Base-by-base conservation (phyloP, 2,113 vertebrate genomes). In the Sander lucioperca region DNA sequence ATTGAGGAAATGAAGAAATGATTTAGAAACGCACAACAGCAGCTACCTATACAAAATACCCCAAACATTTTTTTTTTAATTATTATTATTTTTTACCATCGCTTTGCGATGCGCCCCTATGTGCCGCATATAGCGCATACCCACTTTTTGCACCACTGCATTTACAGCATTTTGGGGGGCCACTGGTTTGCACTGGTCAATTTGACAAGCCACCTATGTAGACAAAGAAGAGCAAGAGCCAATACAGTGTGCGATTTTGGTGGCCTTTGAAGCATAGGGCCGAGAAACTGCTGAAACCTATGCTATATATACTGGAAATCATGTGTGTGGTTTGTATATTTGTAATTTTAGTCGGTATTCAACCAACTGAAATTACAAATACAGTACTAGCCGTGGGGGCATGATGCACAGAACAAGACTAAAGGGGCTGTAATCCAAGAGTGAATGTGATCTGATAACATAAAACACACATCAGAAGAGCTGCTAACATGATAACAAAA, bases 401-500 rank as follows among this genome's bases (percentile, higher is more conserved):
- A 11, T 62, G n/a, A 77, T 23, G 63, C 66, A 63, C 51, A 63
- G 66, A 71, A 63, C 27, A 65, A 58, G 36, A 73, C 48, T 23
- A 59, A 11, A 5, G 27, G 0, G 50, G 39, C 23, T 45, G 25
- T 58, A 82, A 68, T 71, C 23, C 11, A 4, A 16, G 36, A 59
- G n/a, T n/a, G 36, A 48, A 77, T 67, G 61, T 0, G 18, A 69
- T 75, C 63, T 80, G 75, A 61, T 70, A 82, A 84, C 73, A 66
- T 77, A 75, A 89, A 90, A 82, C 14, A 54, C 64, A 82, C 58
- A 70, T 76, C 16, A 51, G 72, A 84, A 43, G 73, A 87, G 80
- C 79, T 67, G 82, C 82, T 82, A 77, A 79, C 83, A 79, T 83
- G 33, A 80, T 78, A 85, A 80, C 79, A 63, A 74, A 79, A 91